Evolutionary conservation across 2,888 invertebrate genomes (phyloP), one percentile per base, ranked within the genome.

Genomic region (Metellina segmentata): DNA sequence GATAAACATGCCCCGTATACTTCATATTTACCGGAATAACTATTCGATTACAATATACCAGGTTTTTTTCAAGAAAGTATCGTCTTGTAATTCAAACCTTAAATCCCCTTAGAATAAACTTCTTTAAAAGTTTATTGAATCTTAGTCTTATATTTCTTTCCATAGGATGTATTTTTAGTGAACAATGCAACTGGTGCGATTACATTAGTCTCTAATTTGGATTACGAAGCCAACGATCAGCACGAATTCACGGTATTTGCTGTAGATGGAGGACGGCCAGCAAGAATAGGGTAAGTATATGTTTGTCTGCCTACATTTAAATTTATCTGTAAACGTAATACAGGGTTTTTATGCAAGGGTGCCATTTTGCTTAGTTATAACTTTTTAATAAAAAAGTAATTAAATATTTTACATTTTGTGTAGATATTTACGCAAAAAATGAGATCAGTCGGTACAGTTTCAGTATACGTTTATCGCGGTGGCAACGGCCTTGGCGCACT

Each of bases 171-270:
- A 71, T 94, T 94, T 81, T 52, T 90, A 6, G 93, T 94, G 13
- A 93, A 94, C 81, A 93, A 93, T 81, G 89, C 91, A 49, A 93
- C 93, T 11, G 94, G 94, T 7, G 85, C 93, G 8, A 93, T 94
- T 51, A 93, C 93, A 11, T 81, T 94, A 20, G 71, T 91, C 9
- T 92, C 93, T 6, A 85, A 93, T 48, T 81, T 94, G 48, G 94
- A 94, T 86, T 94, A 93, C 74, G 94, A 94, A 92, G 90, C 89
- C 19, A 92, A 93, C 16, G 91, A 91, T 51, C 91, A 92, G 53
- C 93, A 94, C 52, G 93, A 93, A 49, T 93, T 94, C 75, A 93
- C 91, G n/a, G 93, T 94, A 8, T 93, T 93, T 53, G 94, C 94
- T 34, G 89, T 93, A 0, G 94, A 94, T 90, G 93, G 93, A 49